These are phyloP conservation scores for Stenurella melanura DNA, from an alignment of 2,888 invertebrate species.

Conservation along the genomic window DNA sequence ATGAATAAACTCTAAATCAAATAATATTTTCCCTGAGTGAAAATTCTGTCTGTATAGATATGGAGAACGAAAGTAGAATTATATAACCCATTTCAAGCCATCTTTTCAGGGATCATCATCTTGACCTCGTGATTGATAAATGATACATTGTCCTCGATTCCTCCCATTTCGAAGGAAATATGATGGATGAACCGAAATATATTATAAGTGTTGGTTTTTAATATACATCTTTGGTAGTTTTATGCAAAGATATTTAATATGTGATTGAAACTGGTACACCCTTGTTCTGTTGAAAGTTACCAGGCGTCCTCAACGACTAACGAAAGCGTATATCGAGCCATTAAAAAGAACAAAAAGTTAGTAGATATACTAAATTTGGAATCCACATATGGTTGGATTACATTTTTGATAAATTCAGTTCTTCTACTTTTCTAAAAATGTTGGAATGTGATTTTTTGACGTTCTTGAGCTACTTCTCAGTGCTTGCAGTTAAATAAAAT, in stretches of 20 bases:
- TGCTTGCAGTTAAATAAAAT: too few relatives aligned
- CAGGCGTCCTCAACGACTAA: too few relatives aligned
- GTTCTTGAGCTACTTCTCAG: too few relatives aligned
- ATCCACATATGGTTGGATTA: too few relatives aligned
- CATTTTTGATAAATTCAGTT: too few relatives aligned
- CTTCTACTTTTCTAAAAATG: too few relatives aligned
- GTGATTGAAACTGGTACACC: neutral
- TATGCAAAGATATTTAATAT: neutral
- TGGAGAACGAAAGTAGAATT: neutral
- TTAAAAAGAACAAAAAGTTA: too few relatives aligned
- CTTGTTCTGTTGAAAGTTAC: too few relatives aligned
- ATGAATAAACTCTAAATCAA: neutral
- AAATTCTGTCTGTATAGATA: neutral
- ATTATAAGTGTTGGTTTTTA: neutral
- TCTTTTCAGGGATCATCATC: slow-evolving; percentile 4
- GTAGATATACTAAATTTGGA: too few relatives aligned
- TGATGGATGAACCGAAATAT: slow-evolving; percentile 7
- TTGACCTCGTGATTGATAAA: neutral
- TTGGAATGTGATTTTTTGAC: too few relatives aligned
- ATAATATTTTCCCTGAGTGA: neutral
- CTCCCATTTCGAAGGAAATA: neutral
- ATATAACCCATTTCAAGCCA: slow-evolving; percentile 3
- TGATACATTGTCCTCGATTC: neutral
- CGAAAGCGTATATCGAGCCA: too few relatives aligned
- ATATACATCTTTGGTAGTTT: neutral